A percentile compares a stretch with the other conserved stretches of the same genome.
phyloP scores from a whole-genome alignment of 2,797 vertebrate species.

The Mormyrus proboscirostris region DNA sequence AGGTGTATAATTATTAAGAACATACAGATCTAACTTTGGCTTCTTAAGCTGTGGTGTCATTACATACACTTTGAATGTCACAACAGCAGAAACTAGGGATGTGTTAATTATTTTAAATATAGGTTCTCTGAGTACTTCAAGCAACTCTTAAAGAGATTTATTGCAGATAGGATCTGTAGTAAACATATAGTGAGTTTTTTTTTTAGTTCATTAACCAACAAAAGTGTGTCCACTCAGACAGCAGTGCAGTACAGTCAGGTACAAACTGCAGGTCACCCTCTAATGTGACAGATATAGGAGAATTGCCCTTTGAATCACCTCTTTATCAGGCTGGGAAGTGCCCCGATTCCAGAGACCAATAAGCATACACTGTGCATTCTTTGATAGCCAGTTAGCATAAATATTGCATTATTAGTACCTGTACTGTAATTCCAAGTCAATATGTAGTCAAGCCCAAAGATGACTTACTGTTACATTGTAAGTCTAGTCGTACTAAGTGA shows the following conservation, averaged over 20 bases:
- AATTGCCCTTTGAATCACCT: background rate
- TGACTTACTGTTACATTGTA: background rate
- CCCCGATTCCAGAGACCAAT: background rate
- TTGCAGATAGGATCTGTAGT: background rate
- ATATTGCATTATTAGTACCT: background rate
- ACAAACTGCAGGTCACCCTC: background rate
- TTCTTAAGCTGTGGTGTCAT: background rate
- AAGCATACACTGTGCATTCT: background rate
- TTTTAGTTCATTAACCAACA: background rate
- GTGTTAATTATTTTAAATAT: background rate
- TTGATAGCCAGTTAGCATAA: background rate
- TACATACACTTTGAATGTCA: background rate
- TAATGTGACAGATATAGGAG: background rate
- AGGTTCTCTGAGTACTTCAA: background rate
- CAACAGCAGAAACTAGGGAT: background rate
- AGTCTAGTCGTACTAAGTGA: background rate
- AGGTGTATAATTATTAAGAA: background rate
- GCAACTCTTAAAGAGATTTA: background rate
- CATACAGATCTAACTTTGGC: background rate
- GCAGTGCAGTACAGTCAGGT: background rate
- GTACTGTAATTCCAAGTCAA: background rate
- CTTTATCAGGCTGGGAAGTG: background rate
- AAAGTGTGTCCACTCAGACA: background rate
- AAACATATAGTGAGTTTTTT: background rate
- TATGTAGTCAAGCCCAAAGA: background rate